Conservation (phyloP, 53 echinoderm and acorn worm species). For the Glandiceps talaboti region DNA sequence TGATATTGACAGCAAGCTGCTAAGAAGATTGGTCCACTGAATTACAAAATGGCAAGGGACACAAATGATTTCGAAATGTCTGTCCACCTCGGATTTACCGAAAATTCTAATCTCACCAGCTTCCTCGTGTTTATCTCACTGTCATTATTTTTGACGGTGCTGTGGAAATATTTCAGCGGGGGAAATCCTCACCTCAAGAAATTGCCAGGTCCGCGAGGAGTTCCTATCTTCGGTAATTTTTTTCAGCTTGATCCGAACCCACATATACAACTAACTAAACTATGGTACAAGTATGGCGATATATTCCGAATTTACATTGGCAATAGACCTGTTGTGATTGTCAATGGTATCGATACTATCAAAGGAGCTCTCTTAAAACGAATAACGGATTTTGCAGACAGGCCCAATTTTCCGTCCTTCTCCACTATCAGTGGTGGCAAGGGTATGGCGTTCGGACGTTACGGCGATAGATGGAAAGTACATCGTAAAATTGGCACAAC, state of each 20-base stretch:
- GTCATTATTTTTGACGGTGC: background rate
- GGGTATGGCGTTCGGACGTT: conserved; percentile 29
- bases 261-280: conserved; percentile 19
- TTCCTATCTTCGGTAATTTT: conserved; percentile 64
- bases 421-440: conserved; percentile 26
- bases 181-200: background rate
- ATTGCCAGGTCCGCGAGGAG: conserved; percentile 50
- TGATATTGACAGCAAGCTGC: no score
- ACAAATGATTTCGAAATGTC: no score
- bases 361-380: conserved; percentile 69
- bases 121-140: background rate
- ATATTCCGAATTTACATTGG: conserved; percentile 80
- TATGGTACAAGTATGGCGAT: conserved; percentile 52
- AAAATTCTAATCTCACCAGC: background rate
- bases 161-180: background rate
- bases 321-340: conserved; percentile 76
- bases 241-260: conserved; percentile 34
- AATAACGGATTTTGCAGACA: conserved; percentile 71
- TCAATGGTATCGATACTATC: conserved; percentile 82
- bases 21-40: no score
- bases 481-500: conserved; percentile 47
- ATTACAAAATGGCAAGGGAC: no score
- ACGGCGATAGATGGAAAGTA: conserved; percentile 46
- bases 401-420: conserved; percentile 48
- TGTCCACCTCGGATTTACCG: no score